These are phyloP conservation scores for Campoletis sonorensis DNA, from an alignment of 1,140 invertebrate species.

Conservation along the genomic window DNA sequence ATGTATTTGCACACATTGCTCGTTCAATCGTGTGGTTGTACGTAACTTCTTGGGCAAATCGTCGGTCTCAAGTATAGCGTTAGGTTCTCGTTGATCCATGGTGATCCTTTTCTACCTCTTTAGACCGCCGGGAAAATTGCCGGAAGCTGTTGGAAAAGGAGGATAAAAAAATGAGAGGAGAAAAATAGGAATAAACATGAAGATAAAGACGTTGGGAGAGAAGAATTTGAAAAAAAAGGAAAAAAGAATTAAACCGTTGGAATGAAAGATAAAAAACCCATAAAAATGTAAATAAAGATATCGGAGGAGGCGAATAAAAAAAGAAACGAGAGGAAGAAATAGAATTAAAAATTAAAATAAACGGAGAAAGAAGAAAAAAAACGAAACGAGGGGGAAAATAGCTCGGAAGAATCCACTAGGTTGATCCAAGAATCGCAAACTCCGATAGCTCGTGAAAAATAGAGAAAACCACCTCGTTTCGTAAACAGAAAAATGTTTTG, in stretches of 20 bases:
- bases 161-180: not conserved
- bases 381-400: not conserved
- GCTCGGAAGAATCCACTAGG: not conserved
- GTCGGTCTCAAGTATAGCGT: not conserved
- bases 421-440: not conserved
- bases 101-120: slow-evolving; percentile 18
- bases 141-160: slow-evolving; percentile 39
- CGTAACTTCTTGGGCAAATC: slow-evolving; percentile 3
- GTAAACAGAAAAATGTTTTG: not conserved
- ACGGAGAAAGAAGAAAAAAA: not conserved
- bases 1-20: not conserved
- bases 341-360: not conserved
- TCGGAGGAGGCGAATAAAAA: slow-evolving; percentile 18
- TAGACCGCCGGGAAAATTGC: slow-evolving; percentile 33
- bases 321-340: slow-evolving; percentile 17
- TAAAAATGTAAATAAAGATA: too few relatives aligned
- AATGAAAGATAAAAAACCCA: not conserved
- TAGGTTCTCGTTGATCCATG: not conserved
- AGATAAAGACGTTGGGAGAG: not conserved
- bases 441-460: not conserved
- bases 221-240: not conserved
- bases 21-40: not conserved
- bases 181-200: not conserved
- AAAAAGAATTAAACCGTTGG: not conserved
- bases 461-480: too few relatives aligned